Conservation (phyloP, 2,797 vertebrate genomes). For the Gallinago stenura region DNA sequence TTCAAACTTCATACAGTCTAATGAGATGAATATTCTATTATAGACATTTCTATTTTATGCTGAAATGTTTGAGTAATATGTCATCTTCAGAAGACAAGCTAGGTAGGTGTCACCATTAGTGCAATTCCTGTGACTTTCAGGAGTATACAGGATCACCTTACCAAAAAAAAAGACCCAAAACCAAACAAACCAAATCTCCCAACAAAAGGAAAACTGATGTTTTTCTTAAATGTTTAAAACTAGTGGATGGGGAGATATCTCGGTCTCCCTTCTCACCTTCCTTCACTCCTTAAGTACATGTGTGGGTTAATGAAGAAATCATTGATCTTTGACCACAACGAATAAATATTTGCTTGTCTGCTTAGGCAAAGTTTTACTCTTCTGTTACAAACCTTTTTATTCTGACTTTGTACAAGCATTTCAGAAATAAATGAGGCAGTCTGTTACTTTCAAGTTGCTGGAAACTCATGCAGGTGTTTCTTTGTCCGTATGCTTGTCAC, state of each 20-base stretch:
- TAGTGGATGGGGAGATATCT: neutral
- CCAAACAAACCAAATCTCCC: neutral
- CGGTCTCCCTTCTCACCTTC: neutral
- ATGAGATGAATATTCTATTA: neutral
- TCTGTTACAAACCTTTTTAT: neutral
- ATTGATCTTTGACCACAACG: neutral
- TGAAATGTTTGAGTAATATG: neutral
- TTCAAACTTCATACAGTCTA: neutral
- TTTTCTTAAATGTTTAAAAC: neutral
- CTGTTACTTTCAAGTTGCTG: neutral
- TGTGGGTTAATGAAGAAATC: neutral
- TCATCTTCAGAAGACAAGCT: neutral
- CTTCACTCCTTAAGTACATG: neutral
- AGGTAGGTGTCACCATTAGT: neutral
- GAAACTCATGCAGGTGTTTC: neutral
- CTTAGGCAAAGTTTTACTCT: neutral
- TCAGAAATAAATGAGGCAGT: neutral
- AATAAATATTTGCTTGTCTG: neutral
- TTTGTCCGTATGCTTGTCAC: neutral
- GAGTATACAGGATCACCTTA: neutral
- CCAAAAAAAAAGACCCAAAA: neutral
- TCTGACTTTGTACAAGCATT: neutral
- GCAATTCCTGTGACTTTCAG: neutral
- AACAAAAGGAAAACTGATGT: neutral
- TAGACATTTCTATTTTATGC: neutral